Conservation (phyloP, 2,888 invertebrate genomes). For the Seira sanloemensis region DNA sequence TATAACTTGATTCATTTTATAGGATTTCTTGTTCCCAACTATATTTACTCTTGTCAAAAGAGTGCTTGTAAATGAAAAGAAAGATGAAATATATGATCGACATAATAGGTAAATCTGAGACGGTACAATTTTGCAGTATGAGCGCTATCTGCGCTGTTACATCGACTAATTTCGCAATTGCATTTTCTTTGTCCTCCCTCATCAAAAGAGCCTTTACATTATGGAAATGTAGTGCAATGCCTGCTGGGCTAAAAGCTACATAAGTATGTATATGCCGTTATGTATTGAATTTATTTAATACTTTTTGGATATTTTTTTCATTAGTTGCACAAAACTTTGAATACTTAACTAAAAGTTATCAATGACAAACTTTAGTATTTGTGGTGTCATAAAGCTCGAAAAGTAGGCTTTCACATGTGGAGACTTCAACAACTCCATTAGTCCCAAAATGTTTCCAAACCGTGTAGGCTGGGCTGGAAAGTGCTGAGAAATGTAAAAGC, state of each 20-base stretch:
- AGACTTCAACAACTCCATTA: slow-evolving; percentile 69
- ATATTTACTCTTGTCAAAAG: slow-evolving; percentile 18
- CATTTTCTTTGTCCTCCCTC: too few relatives aligned
- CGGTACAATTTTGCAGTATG: too few relatives aligned
- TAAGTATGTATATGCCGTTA: too few relatives aligned
- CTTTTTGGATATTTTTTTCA: too few relatives aligned
- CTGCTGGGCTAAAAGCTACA: too few relatives aligned
- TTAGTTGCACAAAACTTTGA: too few relatives aligned
- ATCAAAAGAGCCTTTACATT: too few relatives aligned
- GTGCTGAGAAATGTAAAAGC: slow-evolving; percentile 67
- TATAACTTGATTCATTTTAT: slow-evolving; percentile 21
- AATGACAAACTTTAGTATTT: slow-evolving; percentile 70
- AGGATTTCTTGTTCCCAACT: slow-evolving; percentile 35
- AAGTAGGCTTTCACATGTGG: slow-evolving; percentile 64
- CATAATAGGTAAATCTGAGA: too few relatives aligned
- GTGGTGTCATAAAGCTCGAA: slow-evolving; percentile 61
- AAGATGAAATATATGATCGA: slow-evolving; percentile 37
- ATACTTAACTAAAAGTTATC: slow-evolving; percentile 69
- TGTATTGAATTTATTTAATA: too few relatives aligned
- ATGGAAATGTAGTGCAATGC: too few relatives aligned
- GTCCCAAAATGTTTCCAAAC: slow-evolving; percentile 64
- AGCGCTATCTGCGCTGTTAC: too few relatives aligned
- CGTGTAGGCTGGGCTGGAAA: slow-evolving; percentile 67
- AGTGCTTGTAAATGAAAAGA: slow-evolving; percentile 38
- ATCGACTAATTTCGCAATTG: too few relatives aligned